A percentile compares a stretch with the other conserved stretches of the same genome.
phyloP scores from a whole-genome alignment of 2,113 vertebrate species.

The Peucedramus taeniatus region DNA sequence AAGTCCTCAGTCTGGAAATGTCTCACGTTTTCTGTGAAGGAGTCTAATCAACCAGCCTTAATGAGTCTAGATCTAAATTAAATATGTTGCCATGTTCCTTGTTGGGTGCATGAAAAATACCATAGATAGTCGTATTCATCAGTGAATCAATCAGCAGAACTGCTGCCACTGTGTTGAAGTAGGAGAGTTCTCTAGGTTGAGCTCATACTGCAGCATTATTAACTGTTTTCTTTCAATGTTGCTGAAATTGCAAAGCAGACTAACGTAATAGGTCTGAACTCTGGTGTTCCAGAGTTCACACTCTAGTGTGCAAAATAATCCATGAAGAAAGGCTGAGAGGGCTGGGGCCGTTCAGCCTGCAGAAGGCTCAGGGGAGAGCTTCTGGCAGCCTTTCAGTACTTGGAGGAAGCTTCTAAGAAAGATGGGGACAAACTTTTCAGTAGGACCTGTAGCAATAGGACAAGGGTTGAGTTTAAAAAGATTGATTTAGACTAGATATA shows the following conservation, averaged over 20 bases:
- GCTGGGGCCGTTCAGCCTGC: neutral
- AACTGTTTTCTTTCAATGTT: neutral
- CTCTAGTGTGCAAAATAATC: neutral
- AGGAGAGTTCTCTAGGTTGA: neutral
- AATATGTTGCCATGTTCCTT: neutral
- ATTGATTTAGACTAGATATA: neutral
- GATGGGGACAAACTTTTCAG: neutral
- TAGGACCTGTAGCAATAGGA: rapidly evolving
- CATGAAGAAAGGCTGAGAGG: neutral
- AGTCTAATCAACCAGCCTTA: neutral
- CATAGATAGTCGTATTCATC: neutral
- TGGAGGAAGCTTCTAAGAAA: neutral
- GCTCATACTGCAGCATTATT: neutral
- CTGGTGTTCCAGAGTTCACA: neutral
- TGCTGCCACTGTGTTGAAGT: neutral
- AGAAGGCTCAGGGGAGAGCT: neutral
- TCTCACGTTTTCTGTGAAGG: neutral
- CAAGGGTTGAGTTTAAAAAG: neutral
- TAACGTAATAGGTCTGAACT: rapidly evolving
- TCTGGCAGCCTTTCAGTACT: neutral
- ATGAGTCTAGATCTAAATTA: neutral
- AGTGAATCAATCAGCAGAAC: neutral
- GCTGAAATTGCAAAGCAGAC: neutral
- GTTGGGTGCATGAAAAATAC: neutral
- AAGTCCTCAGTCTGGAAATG: neutral